Evolutionary conservation across 2,797 vertebrate species (phyloP).

Genomic region (Uromys caudimaculatus): DNA sequence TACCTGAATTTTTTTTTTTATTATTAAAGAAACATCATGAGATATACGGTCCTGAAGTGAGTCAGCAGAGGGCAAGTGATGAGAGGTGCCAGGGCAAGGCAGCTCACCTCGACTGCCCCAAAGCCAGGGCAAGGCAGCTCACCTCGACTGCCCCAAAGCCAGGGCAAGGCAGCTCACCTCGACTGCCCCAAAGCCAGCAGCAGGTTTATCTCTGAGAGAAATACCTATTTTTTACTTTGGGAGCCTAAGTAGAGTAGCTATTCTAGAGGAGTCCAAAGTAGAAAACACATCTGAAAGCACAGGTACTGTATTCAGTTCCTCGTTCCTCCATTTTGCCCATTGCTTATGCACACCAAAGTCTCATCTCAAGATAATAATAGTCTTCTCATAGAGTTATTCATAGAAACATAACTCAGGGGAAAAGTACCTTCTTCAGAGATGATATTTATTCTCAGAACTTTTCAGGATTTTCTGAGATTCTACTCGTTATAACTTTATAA

Average conservation of each 20-base stretch:
- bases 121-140: slow-evolving; percentile 8
- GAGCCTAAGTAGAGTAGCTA: slow-evolving; percentile 14
- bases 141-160: slow-evolving; percentile 49
- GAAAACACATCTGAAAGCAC: background rate
- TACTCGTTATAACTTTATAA: background rate
- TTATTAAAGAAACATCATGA: slow-evolving; percentile 82
- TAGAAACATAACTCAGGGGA: background rate
- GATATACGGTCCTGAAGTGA: slow-evolving; percentile 80
- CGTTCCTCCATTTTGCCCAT: background rate
- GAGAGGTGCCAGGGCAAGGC: slow-evolving; percentile 17
- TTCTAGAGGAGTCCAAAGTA: slow-evolving; percentile 43
- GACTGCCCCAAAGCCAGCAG: slow-evolving; percentile 52
- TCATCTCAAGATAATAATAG: background rate
- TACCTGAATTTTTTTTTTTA: slow-evolving; percentile 67
- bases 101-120: slow-evolving; percentile 25
- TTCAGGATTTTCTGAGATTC: background rate
- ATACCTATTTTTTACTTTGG: slow-evolving; percentile 36
- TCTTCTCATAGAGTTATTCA: background rate
- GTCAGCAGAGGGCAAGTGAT: slow-evolving; percentile 19
- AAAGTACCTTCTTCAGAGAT: background rate
- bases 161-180: background rate
- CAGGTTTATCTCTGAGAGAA: slow-evolving; percentile 16
- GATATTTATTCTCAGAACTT: background rate
- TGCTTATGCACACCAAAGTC: background rate
- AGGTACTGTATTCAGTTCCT: background rate